Conservation (phyloP, 2,797 vertebrate species). For the Danio albolineatus region DNA sequence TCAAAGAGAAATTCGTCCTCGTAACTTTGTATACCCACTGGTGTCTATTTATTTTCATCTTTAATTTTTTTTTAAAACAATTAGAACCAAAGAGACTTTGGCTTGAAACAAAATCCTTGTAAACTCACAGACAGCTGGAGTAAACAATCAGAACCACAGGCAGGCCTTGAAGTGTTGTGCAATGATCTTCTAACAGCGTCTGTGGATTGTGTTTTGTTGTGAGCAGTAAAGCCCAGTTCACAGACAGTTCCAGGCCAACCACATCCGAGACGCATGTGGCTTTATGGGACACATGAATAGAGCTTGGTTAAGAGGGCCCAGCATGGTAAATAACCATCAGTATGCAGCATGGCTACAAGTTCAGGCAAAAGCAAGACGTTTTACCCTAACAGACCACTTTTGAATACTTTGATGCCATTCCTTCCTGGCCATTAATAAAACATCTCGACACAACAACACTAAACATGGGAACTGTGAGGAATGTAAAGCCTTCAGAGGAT, state of each 20-base stretch:
- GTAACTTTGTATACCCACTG: neutral
- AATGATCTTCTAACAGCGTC: neutral
- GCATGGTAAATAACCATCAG: constrained; percentile 16
- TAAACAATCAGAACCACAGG: constrained; percentile 6
- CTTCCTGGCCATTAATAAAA: neutral
- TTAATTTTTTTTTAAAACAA: too few species aligned
- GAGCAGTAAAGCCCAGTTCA: constrained; percentile 22
- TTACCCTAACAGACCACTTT: neutral
- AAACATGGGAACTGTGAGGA: neutral
- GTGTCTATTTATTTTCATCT: neutral
- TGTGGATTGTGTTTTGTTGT: constrained; percentile 2
- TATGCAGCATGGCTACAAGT: neutral
- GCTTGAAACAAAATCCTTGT: neutral
- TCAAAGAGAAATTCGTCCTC: neutral
- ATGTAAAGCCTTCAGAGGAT: neutral
- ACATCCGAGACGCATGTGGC: neutral
- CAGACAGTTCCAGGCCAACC: constrained; percentile 33
- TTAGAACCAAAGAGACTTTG: neutral
- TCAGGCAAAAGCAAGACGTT: neutral
- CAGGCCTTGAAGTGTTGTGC: constrained; percentile 26
- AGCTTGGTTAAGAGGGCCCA: constrained; percentile 1
- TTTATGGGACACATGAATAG: constrained; percentile 33
- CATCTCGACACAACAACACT: neutral
- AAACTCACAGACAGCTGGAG: neutral
- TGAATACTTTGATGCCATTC: constrained; percentile 5